Evolutionary conservation across 2,888 invertebrate species (phyloP).

Genomic region (Germaria angustata): DNA sequence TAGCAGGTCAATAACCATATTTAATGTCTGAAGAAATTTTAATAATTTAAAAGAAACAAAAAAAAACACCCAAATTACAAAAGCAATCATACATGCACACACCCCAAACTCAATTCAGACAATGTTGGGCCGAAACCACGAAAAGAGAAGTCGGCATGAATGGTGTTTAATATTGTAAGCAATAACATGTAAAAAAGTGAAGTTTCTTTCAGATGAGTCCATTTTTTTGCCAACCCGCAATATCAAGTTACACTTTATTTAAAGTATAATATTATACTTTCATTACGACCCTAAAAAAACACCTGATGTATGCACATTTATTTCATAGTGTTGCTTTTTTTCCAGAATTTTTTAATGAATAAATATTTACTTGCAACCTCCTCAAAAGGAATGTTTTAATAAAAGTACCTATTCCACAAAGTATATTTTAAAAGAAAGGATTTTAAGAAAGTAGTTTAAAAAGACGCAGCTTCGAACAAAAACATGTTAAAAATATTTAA

Average conservation of each 20-base stretch:
- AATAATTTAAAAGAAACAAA: not conserved
- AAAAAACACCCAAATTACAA: not conserved
- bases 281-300: too few species aligned
- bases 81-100: not conserved
- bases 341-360: too few species aligned
- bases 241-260: not conserved
- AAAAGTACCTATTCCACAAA: not conserved
- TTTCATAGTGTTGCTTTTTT: too few species aligned
- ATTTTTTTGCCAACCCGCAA: not conserved
- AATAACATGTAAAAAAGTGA: not conserved
- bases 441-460: too few species aligned
- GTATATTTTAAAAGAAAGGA: not conserved
- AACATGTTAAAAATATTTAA: too few species aligned
- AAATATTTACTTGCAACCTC: too few species aligned
- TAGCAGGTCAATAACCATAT: constrained; percentile 49
- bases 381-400: not conserved
- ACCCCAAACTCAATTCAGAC: not conserved
- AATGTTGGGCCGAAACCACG: not conserved
- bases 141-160: not conserved
- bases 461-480: too few species aligned
- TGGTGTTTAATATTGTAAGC: not conserved
- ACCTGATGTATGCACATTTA: too few species aligned
- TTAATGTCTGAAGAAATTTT: not conserved
- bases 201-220: not conserved
- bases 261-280: too few species aligned